Base-by-base conservation (phyloP, 1,140 invertebrate species). In the Lordiphosa clarofinis region DNA sequence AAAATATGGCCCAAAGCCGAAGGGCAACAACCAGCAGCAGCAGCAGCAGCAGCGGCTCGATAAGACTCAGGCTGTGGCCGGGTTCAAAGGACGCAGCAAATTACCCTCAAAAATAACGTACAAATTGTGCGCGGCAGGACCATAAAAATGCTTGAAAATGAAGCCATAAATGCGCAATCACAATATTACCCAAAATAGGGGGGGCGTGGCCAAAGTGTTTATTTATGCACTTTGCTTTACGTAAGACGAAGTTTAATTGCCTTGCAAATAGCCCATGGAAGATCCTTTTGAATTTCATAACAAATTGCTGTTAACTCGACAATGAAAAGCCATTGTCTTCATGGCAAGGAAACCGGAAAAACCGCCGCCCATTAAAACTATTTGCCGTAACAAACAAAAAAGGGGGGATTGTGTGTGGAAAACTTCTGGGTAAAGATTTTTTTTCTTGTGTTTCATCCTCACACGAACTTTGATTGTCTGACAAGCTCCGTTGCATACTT, bases 121-220 rank as follows among this genome's bases (percentile, higher is more conserved):
- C 49, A 52, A 52, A 52, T 52, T 52, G 49, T 52, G 49, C 19
- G 31, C 11, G 46, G 15, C 47, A 49, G 35, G 13, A 15, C 47
- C 60, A 86, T 86, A 81, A 86, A 86, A 79, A 70, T 66, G 61
- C 70, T 74, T 68, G 47, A 70, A 86, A 81, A 86, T 86, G 64
- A 86, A 86, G 82, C 81, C 82, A 86, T 86, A 86, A 86, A 86
- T 86, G 75, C 82, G 82, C 75, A 86, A 86, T 86, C 75, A 86
- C 81, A 69, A 79, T 81, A 86, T 86, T 82, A 75, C 72, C 76
- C 67, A 74, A 46, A 61, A 36, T 58, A 62, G 46, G 61, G 38
- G 44, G 13, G 46, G 43, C 33, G 48, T 21, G 56, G 58, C 39
- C 39, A 82, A 82, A 82, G 67, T 76, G 75, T 82, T 81, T 81